These are phyloP conservation scores for Subacronicta megacephala DNA, from an alignment of 2,888 invertebrate genomes.

Conservation along the genomic window DNA sequence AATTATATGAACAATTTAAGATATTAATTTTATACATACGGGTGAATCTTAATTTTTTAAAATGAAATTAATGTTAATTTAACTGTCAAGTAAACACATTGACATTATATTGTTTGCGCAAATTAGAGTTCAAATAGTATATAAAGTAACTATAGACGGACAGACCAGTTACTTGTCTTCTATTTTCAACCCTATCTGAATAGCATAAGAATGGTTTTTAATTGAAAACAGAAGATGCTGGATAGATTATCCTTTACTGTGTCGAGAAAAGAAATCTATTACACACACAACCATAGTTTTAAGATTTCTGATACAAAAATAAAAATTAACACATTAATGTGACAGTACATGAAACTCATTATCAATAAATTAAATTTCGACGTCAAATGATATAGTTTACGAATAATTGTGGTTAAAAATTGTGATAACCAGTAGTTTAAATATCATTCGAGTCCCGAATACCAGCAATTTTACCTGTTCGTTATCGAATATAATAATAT, in stretches of 20 bases:
- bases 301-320: neutral
- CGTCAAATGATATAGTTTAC: conserved; percentile 6
- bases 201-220: too few species aligned
- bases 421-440: neutral
- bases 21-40: conserved; percentile 2
- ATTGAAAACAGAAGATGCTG: too few species aligned
- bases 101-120: too few species aligned
- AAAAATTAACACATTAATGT: neutral
- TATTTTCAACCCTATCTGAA: too few species aligned
- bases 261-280: neutral
- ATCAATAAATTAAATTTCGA: neutral
- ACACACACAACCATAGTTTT: neutral
- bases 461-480: too few species aligned
- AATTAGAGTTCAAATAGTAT: too few species aligned
- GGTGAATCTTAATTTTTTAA: neutral
- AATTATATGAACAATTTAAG: neutral
- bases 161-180: too few species aligned
- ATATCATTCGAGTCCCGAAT: neutral
- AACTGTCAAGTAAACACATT: too few species aligned
- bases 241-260: too few species aligned
- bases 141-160: too few species aligned
- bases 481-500: too few species aligned
- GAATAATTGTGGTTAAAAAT: conserved; percentile 1
- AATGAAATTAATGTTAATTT: neutral
- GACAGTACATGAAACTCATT: conserved; percentile 3